phyloP scores from a whole-genome alignment of 2,888 invertebrate species.

The Flexamia atlantica region DNA sequence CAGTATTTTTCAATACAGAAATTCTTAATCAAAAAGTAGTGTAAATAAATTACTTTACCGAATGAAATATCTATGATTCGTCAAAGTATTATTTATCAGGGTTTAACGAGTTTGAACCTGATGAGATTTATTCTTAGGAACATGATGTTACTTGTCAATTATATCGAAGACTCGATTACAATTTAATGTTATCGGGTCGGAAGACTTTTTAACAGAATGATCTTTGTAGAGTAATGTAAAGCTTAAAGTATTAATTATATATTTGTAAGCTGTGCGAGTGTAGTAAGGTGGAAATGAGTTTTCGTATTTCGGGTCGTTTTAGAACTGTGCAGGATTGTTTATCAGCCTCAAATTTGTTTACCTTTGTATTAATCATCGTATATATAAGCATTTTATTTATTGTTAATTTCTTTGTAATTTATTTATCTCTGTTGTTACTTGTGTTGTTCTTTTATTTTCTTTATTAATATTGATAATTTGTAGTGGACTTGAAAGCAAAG shows the following conservation, averaged over 20 bases:
- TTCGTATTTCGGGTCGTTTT: conserved; percentile 6
- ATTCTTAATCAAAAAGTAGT: conserved; percentile 4
- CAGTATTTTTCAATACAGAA: conserved; percentile 1
- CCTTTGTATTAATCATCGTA: conserved; percentile 37
- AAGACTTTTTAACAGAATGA: conserved; percentile 23
- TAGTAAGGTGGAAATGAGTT: conserved; percentile 15
- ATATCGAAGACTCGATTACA: neutral
- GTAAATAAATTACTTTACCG: neutral
- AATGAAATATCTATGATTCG: neutral
- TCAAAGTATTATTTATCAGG: conserved; percentile 8
- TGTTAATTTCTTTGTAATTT: conserved; percentile 48
- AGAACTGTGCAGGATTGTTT: conserved; percentile 43
- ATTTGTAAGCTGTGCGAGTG: conserved; percentile 31
- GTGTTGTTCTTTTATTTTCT: conserved; percentile 34
- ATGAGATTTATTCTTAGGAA: neutral
- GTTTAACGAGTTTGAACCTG: neutral
- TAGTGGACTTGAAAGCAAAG: neutral
- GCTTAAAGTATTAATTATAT: conserved; percentile 49
- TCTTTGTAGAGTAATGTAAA: conserved; percentile 37
- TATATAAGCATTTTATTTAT: conserved; percentile 54
- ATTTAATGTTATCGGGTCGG: neutral
- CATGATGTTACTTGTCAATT: conserved; percentile 4
- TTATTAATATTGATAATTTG: neutral
- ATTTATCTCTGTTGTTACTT: conserved; percentile 30
- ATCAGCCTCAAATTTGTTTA: conserved; percentile 4